Evolutionary conservation across 1,140 invertebrate genomes (phyloP).

Genomic region (Calycopis cecrops): DNA sequence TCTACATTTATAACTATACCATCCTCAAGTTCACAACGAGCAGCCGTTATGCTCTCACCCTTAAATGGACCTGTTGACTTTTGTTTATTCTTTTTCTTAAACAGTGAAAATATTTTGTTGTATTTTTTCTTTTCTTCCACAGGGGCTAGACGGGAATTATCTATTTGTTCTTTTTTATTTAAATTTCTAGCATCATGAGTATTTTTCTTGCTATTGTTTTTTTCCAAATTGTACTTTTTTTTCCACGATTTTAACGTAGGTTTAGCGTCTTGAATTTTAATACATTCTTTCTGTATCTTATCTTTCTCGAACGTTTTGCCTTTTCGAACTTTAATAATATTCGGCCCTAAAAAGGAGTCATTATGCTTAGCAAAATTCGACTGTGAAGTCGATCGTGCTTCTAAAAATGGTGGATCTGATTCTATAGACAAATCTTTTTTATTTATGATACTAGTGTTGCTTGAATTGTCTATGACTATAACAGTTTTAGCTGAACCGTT

Average conservation of each 20-base stretch:
- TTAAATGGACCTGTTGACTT: conserved; percentile 26
- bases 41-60: conserved; percentile 45
- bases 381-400: conserved; percentile 38
- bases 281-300: conserved; percentile 24
- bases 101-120: conserved; percentile 47
- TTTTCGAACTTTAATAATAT: background rate
- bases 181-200: conserved; percentile 14
- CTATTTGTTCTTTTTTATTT: conserved; percentile 12
- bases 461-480: conserved; percentile 27
- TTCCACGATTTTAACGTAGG: conserved; percentile 57
- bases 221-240: conserved; percentile 50
- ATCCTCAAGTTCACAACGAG: conserved; percentile 51
- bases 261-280: conserved; percentile 41
- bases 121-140: conserved; percentile 36
- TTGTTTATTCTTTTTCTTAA: conserved; percentile 44
- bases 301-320: conserved; percentile 12
- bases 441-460: conserved; percentile 25
- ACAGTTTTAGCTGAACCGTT: conserved; percentile 34
- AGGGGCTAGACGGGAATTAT: background rate
- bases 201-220: conserved; percentile 29
- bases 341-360: conserved; percentile 12
- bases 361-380: conserved; percentile 36
- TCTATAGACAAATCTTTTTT: conserved; percentile 48
- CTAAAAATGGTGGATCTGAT: conserved; percentile 50
- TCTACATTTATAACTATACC: conserved; percentile 46